phyloP scores from a whole-genome alignment of 37 sponge, comb jelly and placozoan species.

The Aphrocallistes beatrix region DNA sequence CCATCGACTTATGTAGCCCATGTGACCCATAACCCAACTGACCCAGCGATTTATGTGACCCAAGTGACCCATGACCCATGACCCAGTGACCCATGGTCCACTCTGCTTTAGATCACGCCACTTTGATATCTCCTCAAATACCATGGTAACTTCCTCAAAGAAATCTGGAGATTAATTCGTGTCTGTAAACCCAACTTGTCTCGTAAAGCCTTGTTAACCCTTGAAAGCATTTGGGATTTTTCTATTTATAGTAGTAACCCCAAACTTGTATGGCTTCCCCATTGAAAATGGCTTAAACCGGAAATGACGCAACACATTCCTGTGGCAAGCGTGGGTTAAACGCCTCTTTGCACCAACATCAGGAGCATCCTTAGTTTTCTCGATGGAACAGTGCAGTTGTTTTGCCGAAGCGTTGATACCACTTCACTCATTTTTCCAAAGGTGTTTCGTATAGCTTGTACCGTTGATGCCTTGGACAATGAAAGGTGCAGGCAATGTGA shows the following conservation, averaged over 20 bases:
- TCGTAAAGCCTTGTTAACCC: conserved; percentile 25
- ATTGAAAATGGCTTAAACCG: too few species aligned
- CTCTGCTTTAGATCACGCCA: neutral
- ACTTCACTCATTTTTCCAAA: conserved; percentile 13
- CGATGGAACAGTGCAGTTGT: neutral
- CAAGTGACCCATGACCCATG: too few species aligned
- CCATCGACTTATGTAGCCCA: too few species aligned
- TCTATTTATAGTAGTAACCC: too few species aligned
- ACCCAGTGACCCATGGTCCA: too few species aligned
- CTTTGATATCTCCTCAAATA: neutral
- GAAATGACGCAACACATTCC: too few species aligned
- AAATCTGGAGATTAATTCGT: neutral
- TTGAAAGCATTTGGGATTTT: too few species aligned
- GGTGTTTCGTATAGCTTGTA: conserved; percentile 14
- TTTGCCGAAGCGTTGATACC: conserved; percentile 6
- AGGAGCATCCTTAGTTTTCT: conserved; percentile 13
- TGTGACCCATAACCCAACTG: too few species aligned
- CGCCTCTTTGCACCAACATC: conserved; percentile 10
- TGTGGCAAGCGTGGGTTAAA: too few species aligned
- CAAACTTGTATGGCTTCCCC: too few species aligned
- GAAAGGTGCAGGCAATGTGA: conserved; percentile 17
- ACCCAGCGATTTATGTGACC: too few species aligned
- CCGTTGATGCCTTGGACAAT: conserved; percentile 5
- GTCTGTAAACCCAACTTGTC: conserved; percentile 27
- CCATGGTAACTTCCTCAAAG: neutral